phyloP scores from a whole-genome alignment of 2,888 invertebrate genomes.

The Mythimna ferrago region DNA sequence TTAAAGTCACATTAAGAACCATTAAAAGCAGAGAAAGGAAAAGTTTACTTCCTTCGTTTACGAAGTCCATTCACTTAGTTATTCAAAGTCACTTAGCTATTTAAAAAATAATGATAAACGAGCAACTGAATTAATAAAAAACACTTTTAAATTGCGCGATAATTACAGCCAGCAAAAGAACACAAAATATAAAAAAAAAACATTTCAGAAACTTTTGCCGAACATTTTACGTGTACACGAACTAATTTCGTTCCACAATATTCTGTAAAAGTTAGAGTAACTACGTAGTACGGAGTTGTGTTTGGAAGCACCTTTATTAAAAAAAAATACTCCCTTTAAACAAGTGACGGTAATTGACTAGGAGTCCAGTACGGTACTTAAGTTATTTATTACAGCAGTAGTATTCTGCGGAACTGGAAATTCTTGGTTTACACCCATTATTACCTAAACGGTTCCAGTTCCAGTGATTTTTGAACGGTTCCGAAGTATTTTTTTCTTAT shows the following conservation, averaged over 20 bases:
- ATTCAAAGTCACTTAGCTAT: neutral
- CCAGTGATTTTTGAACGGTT: slow-evolving; percentile 30
- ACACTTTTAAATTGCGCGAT: slow-evolving; percentile 7
- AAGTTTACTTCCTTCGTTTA: no score
- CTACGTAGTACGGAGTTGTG: slow-evolving; percentile 49
- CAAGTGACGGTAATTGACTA: slow-evolving; percentile 75
- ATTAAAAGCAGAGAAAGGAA: neutral
- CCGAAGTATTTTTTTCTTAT: neutral
- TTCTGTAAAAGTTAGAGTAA: slow-evolving; percentile 60
- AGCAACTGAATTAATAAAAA: slow-evolving; percentile 2
- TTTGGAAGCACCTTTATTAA: slow-evolving; percentile 62
- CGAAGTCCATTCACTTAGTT: no score
- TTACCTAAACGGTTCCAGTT: no score
- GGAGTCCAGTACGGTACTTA: slow-evolving; percentile 61
- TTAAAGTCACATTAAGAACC: neutral
- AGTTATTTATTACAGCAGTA: slow-evolving; percentile 65
- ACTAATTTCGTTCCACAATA: slow-evolving; percentile 51
- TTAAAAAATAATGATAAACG: slow-evolving; percentile 3
- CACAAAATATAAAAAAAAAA: slow-evolving; percentile 21
- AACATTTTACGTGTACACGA: slow-evolving; percentile 38
- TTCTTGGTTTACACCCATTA: neutral
- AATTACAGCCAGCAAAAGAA: slow-evolving; percentile 23
- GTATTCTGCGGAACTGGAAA: neutral
- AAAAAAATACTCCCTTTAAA: slow-evolving; percentile 65
- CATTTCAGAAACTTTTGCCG: slow-evolving; percentile 23